Evolutionary conservation across 2,797 vertebrate species (phyloP).

Genomic region (Aldrovandia affinis): DNA sequence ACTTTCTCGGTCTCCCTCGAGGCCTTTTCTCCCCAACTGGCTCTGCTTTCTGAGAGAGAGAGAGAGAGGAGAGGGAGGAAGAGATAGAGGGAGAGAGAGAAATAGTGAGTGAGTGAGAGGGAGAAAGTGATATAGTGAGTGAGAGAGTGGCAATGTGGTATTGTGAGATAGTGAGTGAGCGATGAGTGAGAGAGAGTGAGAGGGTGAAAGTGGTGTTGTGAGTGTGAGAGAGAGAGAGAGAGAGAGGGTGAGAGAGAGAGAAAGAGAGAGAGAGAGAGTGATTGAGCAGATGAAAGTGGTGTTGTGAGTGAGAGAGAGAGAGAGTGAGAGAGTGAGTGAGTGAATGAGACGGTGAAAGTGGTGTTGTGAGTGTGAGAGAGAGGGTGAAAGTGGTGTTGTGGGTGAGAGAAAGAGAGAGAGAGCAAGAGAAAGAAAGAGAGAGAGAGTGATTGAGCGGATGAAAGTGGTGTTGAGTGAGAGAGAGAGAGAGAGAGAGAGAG

Average conservation of each 20-base stretch:
- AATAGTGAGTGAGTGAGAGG: slow-evolving; percentile 54
- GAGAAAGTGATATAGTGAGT: background rate
- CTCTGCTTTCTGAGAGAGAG: slow-evolving; percentile 85
- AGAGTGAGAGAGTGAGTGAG: slow-evolving; percentile 55
- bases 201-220: background rate
- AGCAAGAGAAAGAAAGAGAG: background rate
- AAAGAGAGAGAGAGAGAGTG: background rate
- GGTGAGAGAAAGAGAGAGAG: slow-evolving; percentile 40
- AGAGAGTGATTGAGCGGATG: slow-evolving; percentile 20
- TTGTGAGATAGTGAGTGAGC: slow-evolving; percentile 22
- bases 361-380: slow-evolving; percentile 33
- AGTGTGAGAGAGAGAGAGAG: slow-evolving; percentile 60
- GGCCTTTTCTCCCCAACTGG: slow-evolving; percentile 90
- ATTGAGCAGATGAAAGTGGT: background rate
- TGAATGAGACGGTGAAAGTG: slow-evolving; percentile 44
- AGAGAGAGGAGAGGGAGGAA: slow-evolving; percentile 50
- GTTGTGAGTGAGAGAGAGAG: slow-evolving; percentile 47
- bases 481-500: background rate
- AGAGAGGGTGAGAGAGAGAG: too few species aligned
- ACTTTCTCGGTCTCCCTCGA: slow-evolving; percentile 97
- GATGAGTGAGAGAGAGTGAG: background rate
- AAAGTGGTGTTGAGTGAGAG: slow-evolving; percentile 13
- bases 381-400: slow-evolving; percentile 57
- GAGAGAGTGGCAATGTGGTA: background rate
- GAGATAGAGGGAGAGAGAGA: slow-evolving; percentile 46